Percentiles rank a stretch among this genome's conserved stretches.
phyloP scores from a whole-genome alignment of 2,797 vertebrate genomes.

The Cyprinodon diabolis region DNA sequence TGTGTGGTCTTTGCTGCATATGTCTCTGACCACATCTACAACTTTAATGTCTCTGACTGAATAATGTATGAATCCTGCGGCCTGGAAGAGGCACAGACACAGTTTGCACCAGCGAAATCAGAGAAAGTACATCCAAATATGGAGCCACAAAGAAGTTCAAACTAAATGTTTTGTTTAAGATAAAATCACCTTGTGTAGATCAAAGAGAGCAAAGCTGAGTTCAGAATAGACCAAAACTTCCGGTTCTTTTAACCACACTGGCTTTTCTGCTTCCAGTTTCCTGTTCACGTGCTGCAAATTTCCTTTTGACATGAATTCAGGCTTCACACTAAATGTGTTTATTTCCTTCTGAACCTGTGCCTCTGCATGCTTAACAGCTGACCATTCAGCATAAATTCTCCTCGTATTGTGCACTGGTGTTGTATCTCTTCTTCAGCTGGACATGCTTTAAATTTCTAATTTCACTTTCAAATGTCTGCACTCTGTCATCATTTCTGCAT shows the following conservation, averaged over 20 bases:
- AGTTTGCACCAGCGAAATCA: constrained; percentile 34
- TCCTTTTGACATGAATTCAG: constrained; percentile 41
- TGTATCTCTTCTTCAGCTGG: constrained; percentile 35
- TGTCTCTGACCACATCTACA: constrained; percentile 79
- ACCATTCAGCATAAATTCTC: constrained; percentile 8
- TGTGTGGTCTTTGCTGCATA: constrained; percentile 53
- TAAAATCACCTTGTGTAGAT: constrained; percentile 26
- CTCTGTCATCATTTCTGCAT: constrained; percentile 55
- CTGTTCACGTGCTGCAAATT: constrained; percentile 61
- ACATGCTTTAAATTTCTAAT: constrained; percentile 60
- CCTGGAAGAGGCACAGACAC: constrained; percentile 41
- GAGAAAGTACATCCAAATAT: constrained; percentile 23
- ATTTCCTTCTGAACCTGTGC: constrained; percentile 6
- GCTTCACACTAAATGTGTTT: constrained; percentile 8
- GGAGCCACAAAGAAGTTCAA: constrained; percentile 2
- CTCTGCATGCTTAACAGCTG: neutral
- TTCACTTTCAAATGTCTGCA: constrained; percentile 71
- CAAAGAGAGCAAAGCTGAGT: constrained; percentile 24
- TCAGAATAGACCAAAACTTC: constrained; percentile 25
- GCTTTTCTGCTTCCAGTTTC: constrained; percentile 43
- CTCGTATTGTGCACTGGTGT: neutral
- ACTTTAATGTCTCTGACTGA: constrained; percentile 81
- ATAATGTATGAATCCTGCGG: constrained; percentile 77
- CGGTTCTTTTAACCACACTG: constrained; percentile 23
- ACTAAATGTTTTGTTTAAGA: constrained; percentile 6